Conservation (phyloP, 1,140 invertebrate genomes). For the Aleiodes sp. region DNA sequence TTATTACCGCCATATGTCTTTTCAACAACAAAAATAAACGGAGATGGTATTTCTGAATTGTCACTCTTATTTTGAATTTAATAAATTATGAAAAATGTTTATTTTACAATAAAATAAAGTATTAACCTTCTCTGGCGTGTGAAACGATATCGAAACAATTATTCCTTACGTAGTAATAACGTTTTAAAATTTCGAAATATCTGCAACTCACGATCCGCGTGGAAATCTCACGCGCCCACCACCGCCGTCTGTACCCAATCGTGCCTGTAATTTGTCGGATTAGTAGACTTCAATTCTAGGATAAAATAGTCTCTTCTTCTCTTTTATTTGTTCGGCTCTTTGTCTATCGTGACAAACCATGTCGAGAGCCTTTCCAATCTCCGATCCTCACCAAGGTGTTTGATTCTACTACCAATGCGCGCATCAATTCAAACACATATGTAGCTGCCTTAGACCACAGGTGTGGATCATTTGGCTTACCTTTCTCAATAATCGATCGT, state of each 20-base stretch:
- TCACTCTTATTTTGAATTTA: too few relatives aligned
- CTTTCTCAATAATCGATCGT: slow-evolving; percentile 33
- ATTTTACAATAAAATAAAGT: slow-evolving; percentile 1
- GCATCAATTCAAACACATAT: not conserved
- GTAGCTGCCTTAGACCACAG: slow-evolving; percentile 8
- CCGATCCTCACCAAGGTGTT: not conserved
- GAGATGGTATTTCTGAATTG: not conserved
- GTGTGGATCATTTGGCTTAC: slow-evolving; percentile 19
- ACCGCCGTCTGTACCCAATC: slow-evolving; percentile 24
- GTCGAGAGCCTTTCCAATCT: slow-evolving; percentile 1
- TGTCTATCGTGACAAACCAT: slow-evolving; percentile 13
- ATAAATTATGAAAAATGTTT: too few relatives aligned
- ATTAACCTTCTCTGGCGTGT: not conserved
- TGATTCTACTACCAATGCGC: not conserved
- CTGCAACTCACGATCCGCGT: slow-evolving; percentile 26
- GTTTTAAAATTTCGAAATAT: slow-evolving; percentile 34
- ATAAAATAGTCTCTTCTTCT: slow-evolving; percentile 15
- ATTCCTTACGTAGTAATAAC: slow-evolving; percentile 32
- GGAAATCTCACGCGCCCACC: slow-evolving; percentile 32
- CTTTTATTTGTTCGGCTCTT: not conserved
- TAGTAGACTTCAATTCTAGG: slow-evolving; percentile 28
- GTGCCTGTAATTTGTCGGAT: slow-evolving; percentile 38
- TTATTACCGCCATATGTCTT: slow-evolving; percentile 10
- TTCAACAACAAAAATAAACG: not conserved
- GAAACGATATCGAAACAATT: slow-evolving; percentile 38